Conservation (phyloP, 1,140 invertebrate species). For the Sinella curviseta region DNA sequence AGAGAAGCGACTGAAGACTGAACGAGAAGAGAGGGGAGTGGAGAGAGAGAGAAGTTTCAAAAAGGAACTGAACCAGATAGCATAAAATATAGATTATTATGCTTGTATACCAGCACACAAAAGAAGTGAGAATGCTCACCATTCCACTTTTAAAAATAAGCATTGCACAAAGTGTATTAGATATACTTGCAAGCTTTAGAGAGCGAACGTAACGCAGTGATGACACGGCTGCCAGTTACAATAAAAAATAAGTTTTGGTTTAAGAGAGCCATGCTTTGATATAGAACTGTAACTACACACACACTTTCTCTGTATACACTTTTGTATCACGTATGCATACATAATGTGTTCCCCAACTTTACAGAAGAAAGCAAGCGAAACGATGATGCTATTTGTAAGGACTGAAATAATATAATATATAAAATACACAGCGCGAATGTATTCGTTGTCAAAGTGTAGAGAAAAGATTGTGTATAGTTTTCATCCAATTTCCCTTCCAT, state of each 20-base stretch:
- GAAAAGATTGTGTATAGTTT: not conserved
- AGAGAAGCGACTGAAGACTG: too few species aligned
- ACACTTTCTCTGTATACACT: not conserved
- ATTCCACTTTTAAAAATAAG: not conserved
- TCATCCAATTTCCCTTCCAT: conserved; percentile 23
- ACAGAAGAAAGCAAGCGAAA: not conserved
- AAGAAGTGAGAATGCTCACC: not conserved
- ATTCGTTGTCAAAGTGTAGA: not conserved
- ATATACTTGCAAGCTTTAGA: too few species aligned
- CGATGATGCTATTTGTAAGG: not conserved
- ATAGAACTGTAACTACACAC: not conserved
- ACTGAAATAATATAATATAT: not conserved
- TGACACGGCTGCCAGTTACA: conserved; percentile 3
- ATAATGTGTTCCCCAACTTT: not conserved
- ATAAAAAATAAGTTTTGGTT: not conserved
- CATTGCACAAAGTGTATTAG: not conserved
- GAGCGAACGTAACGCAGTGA: not conserved
- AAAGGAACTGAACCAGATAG: conserved; percentile 11
- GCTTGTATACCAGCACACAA: not conserved
- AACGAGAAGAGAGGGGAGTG: not conserved
- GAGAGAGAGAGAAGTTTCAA: not conserved
- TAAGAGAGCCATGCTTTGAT: not conserved
- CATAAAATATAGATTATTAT: conserved; percentile 21
- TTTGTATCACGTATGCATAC: conserved; percentile 11
- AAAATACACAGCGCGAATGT: not conserved